A percentile compares a stretch with the other conserved stretches of the same genome.
phyloP scores from a whole-genome alignment of 2,888 invertebrate species.

The Selenia dentaria region DNA sequence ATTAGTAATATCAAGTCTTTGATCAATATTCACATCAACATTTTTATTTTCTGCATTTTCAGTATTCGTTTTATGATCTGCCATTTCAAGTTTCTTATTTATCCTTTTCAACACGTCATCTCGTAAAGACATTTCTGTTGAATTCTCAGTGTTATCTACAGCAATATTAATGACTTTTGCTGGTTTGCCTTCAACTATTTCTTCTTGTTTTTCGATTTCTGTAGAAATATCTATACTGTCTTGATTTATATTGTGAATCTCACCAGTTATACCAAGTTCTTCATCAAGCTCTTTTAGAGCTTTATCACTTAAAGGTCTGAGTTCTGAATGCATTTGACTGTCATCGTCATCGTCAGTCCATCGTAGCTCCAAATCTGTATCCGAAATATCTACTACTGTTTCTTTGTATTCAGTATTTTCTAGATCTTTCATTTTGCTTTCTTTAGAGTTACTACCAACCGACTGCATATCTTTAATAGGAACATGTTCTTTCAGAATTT shows the following conservation, averaged over 20 bases:
- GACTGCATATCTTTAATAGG: too few species aligned
- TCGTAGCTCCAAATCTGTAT: constrained; percentile 12
- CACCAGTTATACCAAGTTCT: background rate
- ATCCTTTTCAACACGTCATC: too few species aligned
- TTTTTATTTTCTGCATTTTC: too few species aligned
- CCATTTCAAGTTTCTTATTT: too few species aligned
- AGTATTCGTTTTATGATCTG: too few species aligned
- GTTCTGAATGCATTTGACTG: constrained; percentile 1
- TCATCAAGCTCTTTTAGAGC: constrained; percentile 5
- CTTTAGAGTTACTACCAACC: too few species aligned
- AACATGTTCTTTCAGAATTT: too few species aligned
- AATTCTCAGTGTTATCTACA: too few species aligned
- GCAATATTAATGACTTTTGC: too few species aligned
- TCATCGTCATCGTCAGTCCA: constrained; percentile 25
- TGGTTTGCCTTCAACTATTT: too few species aligned
- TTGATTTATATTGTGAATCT: background rate
- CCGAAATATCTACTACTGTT: constrained; percentile 9
- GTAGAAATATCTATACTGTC: background rate
- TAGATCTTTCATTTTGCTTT: too few species aligned
- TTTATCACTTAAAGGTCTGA: constrained; percentile 3
- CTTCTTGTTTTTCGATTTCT: background rate
- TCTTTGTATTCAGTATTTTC: constrained; percentile 1
- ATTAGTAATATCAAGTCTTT: constrained; percentile 6
- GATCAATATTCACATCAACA: background rate
- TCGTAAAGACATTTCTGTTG: too few species aligned